These are phyloP conservation scores for Caradrina kadenii DNA, from an alignment of 2,888 invertebrate genomes.

Conservation along the genomic window DNA sequence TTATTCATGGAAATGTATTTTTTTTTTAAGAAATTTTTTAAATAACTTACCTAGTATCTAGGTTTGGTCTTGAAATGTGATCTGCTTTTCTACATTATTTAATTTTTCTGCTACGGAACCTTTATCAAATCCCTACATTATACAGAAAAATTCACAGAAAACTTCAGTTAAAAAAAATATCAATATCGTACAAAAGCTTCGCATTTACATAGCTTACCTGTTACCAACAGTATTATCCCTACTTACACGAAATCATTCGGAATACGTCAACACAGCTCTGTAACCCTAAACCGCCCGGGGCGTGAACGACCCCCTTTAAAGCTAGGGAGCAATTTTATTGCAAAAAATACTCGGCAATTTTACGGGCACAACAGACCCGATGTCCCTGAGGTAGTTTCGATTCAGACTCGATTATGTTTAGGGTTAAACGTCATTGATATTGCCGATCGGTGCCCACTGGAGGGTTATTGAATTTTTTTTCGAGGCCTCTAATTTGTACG, in stretches of 20 bases:
- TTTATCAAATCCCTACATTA: neutral
- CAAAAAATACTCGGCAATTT: slow-evolving; percentile 88
- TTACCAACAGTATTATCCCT: slow-evolving; percentile 71
- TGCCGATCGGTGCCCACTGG: slow-evolving; percentile 84
- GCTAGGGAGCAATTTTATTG: slow-evolving; percentile 82
- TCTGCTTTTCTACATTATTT: neutral
- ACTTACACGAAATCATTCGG: slow-evolving; percentile 73
- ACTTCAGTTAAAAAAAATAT: slow-evolving; percentile 32
- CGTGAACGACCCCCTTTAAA: slow-evolving; percentile 82
- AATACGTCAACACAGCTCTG: slow-evolving; percentile 74
- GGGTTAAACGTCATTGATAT: slow-evolving; percentile 91
- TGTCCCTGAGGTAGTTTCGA: slow-evolving; percentile 90
- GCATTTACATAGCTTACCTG: slow-evolving; percentile 66
- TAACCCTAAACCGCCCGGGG: slow-evolving; percentile 80
- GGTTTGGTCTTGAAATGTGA: neutral
- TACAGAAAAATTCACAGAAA: slow-evolving; percentile 34
- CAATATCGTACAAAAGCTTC: slow-evolving; percentile 44
- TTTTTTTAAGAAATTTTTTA: neutral
- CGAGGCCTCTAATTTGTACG: slow-evolving; percentile 85
- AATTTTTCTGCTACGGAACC: neutral
- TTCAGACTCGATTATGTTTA: slow-evolving; percentile 89
- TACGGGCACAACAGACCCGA: slow-evolving; percentile 82
- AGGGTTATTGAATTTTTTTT: slow-evolving; percentile 87
- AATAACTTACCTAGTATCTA: neutral
- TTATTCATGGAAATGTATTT: slow-evolving; percentile 2